A percentile compares a stretch with the other conserved stretches of the same genome.
These are phyloP conservation scores for Conomelus anceps DNA, from an alignment of 2,888 invertebrate genomes.

Conservation along the genomic window DNA sequence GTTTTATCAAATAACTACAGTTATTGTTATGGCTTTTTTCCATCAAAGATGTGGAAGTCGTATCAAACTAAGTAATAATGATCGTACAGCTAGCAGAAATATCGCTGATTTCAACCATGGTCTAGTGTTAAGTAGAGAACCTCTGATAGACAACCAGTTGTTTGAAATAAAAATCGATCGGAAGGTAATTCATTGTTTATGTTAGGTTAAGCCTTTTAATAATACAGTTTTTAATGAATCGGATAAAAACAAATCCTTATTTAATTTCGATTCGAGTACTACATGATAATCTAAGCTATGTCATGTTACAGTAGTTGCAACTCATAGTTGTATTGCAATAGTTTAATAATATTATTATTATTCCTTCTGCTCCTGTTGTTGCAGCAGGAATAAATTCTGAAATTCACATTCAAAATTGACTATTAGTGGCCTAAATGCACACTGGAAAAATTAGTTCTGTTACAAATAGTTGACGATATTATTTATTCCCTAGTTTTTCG, in stretches of 20 bases:
- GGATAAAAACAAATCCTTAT: too few species aligned
- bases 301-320: not conserved
- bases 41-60: constrained; percentile 78
- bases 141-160: constrained; percentile 69
- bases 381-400: too few species aligned
- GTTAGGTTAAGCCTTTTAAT: constrained; percentile 4
- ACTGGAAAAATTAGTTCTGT: too few species aligned
- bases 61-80: constrained; percentile 75
- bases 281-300: too few species aligned
- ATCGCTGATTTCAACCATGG: constrained; percentile 82
- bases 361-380: too few species aligned
- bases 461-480: too few species aligned
- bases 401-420: too few species aligned
- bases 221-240: not conserved
- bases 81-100: constrained; percentile 72
- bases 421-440: too few species aligned
- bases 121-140: constrained; percentile 74
- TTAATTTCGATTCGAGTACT: too few species aligned
- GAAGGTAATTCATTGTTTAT: constrained; percentile 55
- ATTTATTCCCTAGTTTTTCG: too few species aligned
- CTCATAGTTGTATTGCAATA: constrained; percentile 4
- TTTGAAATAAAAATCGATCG: constrained; percentile 84
- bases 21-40: constrained; percentile 44
- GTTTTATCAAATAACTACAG: not conserved
- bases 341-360: too few species aligned